Evolutionary conservation across 2,888 invertebrate species (phyloP), one percentile per base, ranked within the genome.

Genomic region (Teleogryllus oceanicus): DNA sequence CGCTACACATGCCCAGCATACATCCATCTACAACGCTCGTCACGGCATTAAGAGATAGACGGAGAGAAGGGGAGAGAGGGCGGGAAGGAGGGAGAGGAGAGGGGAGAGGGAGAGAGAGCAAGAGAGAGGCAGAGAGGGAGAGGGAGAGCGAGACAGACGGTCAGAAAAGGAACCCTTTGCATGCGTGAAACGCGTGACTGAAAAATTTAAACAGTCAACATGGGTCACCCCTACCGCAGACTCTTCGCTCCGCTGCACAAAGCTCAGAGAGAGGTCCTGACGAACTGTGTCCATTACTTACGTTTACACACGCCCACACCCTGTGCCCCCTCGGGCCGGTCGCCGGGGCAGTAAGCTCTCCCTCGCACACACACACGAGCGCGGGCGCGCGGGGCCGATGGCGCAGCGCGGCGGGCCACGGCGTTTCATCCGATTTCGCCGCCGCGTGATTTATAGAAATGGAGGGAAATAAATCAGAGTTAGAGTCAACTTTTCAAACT

Each of bases 381-480:
- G 24, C 24, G 4, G 0, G 4, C 24, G 24, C 24, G 24, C 24
- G 24, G 24, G 24, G 2, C 24, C 24, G 2, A 37, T 10, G 62
- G 13, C 16, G 62, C 18, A 18, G 62, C 62, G 62, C 62, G 62
- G 18, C 62, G 13, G 62, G 62, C 62, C 18, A 37, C 24, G 2
- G 62, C 62, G 62, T 62, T 62, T 62, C 62, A 62, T 62, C 62
- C 62, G 62, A 62, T 62, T 62, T 18, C 62, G 62, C 62, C 13
- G 18, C 62, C 62, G 18, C 62, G 62, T 62, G 62, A 62, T 62
- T 62, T 62, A 62, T 62, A 62, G 62, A 62, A 62, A 62, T 62
- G 62, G 62, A 62, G 62, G 62, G 62, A 62, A 62, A 62, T 62
- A 62, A 62, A 62, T 62, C 62, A 62, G 62, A 62, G 62, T 62